These are phyloP conservation scores for Phasia obesa DNA, from an alignment of 2,888 invertebrate species.

Conservation along the genomic window DNA sequence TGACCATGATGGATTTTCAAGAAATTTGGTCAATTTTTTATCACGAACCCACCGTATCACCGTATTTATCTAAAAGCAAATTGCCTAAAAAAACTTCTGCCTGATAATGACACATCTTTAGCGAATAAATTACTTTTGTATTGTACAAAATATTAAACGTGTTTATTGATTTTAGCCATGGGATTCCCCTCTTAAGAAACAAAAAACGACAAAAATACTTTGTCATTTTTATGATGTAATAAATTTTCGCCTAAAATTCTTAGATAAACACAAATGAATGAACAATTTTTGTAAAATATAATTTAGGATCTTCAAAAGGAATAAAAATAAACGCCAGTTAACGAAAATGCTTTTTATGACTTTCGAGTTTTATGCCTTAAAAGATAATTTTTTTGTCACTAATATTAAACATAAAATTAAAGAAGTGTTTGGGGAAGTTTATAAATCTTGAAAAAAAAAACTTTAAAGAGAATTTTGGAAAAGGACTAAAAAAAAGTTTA, in stretches of 20 bases:
- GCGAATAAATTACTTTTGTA: no score
- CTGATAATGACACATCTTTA: no score
- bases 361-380: not conserved
- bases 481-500: not conserved
- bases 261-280: not conserved
- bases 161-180: no score
- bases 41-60: no score
- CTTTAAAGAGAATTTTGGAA: not conserved
- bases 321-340: not conserved
- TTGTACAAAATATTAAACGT: no score
- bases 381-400: not conserved
- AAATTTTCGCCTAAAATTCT: not conserved
- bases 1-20: no score
- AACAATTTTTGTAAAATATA: slow-evolving; percentile 13
- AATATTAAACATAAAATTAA: slow-evolving; percentile 21
- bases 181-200: no score
- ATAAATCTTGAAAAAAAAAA: slow-evolving; percentile 40
- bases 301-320: not conserved
- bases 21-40: no score
- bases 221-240: not conserved
- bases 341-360: no score
- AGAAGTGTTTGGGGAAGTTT: slow-evolving; percentile 8
- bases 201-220: not conserved
- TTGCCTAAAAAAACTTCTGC: no score
- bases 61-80: no score